Percentiles rank a stretch among this genome's conserved stretches.
Conservation (phyloP, 2,797 vertebrate genomes). For the Bovichtus variegatus region DNA sequence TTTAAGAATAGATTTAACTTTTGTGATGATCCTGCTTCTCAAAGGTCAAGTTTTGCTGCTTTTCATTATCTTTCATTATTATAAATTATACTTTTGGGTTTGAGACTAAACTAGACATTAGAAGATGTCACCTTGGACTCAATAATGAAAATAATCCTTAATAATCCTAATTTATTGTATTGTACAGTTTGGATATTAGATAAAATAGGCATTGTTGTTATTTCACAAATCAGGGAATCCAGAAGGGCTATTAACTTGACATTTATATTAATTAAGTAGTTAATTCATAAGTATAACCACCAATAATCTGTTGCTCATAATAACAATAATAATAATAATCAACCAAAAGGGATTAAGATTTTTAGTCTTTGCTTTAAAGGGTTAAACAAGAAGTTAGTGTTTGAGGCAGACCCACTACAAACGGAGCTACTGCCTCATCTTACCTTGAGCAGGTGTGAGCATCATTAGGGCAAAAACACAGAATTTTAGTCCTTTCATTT, state of each 20-base stretch:
- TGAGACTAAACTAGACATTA: not conserved
- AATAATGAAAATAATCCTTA: not conserved
- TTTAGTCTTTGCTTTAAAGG: not conserved
- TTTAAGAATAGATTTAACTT: not conserved
- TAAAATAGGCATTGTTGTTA: not conserved
- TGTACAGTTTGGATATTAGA: not conserved
- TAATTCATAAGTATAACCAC: not conserved
- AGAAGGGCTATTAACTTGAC: not conserved
- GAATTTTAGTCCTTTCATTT: constrained; percentile 69
- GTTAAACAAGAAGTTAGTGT: not conserved
- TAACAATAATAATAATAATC: not conserved
- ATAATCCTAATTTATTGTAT: not conserved
- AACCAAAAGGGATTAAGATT: not conserved
- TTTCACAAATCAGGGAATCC: not conserved
- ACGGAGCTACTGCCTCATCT: constrained; percentile 4
- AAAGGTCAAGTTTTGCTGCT: not conserved
- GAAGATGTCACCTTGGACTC: not conserved
- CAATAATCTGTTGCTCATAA: not conserved
- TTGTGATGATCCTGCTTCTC: not conserved
- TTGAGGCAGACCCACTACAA: constrained; percentile 4
- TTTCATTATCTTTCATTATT: not conserved
- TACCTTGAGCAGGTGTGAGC: constrained; percentile 70
- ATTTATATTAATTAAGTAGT: not conserved
- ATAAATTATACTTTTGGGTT: not conserved
- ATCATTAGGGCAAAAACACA: constrained; percentile 63